Evolutionary conservation across 2,888 invertebrate species (phyloP).

Genomic region (Altica lythri): DNA sequence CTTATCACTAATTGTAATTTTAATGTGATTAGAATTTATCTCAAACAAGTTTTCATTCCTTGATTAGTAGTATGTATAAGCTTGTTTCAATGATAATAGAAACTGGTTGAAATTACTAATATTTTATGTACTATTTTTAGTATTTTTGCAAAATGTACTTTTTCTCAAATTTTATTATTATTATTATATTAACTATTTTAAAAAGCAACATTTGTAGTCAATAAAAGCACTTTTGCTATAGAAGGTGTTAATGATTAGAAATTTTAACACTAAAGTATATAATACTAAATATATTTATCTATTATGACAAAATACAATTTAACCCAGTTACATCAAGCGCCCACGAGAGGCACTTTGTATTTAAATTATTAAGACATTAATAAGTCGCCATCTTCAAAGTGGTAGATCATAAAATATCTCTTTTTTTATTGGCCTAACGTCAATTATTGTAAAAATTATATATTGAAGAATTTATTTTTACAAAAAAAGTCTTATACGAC

Average conservation of each 20-base stretch:
- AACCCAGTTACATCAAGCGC: too few species aligned
- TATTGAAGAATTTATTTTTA: too few species aligned
- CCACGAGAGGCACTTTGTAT: too few species aligned
- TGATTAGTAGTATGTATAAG: not conserved
- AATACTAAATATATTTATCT: not conserved
- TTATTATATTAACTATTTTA: too few species aligned
- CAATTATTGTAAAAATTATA: not conserved
- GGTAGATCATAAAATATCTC: too few species aligned
- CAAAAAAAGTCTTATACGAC: too few species aligned
- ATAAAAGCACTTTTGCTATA: slow-evolving; percentile 5
- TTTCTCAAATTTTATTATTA: slow-evolving; percentile 7
- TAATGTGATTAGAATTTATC: slow-evolving; percentile 31
- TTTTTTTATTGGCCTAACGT: too few species aligned
- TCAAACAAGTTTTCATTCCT: slow-evolving; percentile 30
- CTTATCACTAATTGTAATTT: slow-evolving; percentile 26
- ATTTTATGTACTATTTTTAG: not conserved
- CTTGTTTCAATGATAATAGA: not conserved
- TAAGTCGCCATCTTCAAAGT: too few species aligned
- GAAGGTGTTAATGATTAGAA: not conserved
- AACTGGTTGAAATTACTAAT: not conserved
- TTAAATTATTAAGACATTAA: too few species aligned
- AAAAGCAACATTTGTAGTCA: slow-evolving; percentile 1
- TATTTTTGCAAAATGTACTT: not conserved
- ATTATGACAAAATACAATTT: not conserved
- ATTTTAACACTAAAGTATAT: not conserved